Evolutionary conservation across 1,140 invertebrate genomes (phyloP).

Genomic region (Drosophila ambigua): DNA sequence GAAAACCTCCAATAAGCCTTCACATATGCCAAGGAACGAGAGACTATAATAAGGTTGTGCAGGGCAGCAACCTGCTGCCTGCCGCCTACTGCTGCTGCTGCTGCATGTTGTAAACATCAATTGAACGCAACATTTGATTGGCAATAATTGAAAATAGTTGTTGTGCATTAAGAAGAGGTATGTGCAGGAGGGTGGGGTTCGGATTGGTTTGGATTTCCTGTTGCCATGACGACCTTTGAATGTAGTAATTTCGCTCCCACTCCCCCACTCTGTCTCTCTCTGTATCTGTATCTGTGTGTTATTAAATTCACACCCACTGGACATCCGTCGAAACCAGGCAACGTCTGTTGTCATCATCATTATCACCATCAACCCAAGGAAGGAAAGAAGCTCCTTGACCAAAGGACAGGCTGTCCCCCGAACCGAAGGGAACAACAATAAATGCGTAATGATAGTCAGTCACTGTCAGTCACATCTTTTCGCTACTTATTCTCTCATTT

Average conservation of each 20-base stretch:
- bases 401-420: slow-evolving; percentile 41
- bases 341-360: slow-evolving; percentile 43
- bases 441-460: slow-evolving; percentile 78
- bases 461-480: slow-evolving; percentile 54
- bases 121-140: slow-evolving; percentile 83
- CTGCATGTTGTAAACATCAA: slow-evolving; percentile 80
- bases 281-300: slow-evolving; percentile 39
- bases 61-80: neutral
- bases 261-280: neutral
- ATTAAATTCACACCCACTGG: slow-evolving; percentile 77
- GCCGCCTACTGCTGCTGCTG: slow-evolving; percentile 7
- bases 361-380: slow-evolving; percentile 19
- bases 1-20: neutral
- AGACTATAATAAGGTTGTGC: slow-evolving; percentile 60
- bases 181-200: slow-evolving; percentile 5
- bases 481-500: slow-evolving; percentile 1
- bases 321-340: slow-evolving; percentile 20
- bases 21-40: slow-evolving; percentile 46
- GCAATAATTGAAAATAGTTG: slow-evolving; percentile 83
- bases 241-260: too few species aligned
- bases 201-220: slow-evolving; percentile 52
- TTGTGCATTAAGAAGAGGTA: slow-evolving; percentile 68
- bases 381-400: slow-evolving; percentile 32
- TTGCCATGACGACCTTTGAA: slow-evolving; percentile 73
- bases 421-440: slow-evolving; percentile 55